Conservation (phyloP, 2,113 vertebrate species). For the Odocoileus virginianus region DNA sequence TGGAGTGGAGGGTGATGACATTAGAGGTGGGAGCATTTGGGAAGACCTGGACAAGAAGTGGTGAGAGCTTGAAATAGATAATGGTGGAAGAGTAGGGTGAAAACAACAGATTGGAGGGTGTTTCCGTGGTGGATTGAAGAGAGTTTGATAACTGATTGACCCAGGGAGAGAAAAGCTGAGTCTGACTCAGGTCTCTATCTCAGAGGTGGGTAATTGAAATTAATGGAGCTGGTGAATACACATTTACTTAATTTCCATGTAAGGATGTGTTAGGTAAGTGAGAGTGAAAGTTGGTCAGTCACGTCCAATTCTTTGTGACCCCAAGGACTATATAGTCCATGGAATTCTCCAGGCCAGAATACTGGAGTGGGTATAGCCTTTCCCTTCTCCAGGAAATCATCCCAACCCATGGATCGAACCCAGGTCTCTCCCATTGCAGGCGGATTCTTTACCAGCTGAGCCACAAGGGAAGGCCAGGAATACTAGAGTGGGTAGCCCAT, state of each 20-base stretch:
- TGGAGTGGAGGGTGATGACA: not conserved
- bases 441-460: not conserved
- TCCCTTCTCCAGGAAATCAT: not conserved
- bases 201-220: not conserved
- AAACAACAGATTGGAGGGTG: not conserved
- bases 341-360: not conserved
- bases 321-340: not conserved
- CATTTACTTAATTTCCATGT: not conserved
- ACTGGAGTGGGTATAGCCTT: not conserved
- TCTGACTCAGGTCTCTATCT: not conserved
- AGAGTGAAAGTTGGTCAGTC: not conserved
- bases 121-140: not conserved
- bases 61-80: not conserved
- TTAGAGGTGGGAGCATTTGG: not conserved
- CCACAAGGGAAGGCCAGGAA: not conserved
- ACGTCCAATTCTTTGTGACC: accelerated
- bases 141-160: not conserved
- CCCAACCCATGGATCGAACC: not conserved
- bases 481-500: not conserved
- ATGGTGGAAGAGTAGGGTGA: not conserved
- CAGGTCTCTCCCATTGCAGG: not conserved
- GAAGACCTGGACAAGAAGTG: not conserved
- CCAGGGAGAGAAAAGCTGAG: not conserved
- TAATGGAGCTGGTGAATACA: not conserved
- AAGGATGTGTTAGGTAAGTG: not conserved